These are phyloP conservation scores for Phaenicophaeus curvirostris DNA, from an alignment of 2,797 vertebrate species.

Conservation along the genomic window DNA sequence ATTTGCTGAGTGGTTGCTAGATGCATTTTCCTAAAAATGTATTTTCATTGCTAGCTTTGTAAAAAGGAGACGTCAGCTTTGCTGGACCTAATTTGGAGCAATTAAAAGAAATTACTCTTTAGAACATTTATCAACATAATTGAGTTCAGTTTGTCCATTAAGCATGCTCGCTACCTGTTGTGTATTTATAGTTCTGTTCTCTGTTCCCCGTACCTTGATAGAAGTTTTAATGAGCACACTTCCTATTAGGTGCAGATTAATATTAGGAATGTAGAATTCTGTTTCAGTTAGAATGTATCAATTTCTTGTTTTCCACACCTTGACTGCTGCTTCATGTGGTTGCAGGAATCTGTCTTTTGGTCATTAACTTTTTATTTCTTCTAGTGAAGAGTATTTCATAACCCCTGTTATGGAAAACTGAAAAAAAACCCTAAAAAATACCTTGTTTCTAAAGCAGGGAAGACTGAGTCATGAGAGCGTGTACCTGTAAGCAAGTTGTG, in stretches of 20 bases:
- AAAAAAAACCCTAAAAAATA: background rate
- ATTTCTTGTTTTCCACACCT: background rate
- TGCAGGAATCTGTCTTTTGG: background rate
- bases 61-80: background rate
- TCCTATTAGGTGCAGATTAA: background rate
- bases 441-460: background rate
- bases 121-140: background rate
- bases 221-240: background rate
- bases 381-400: background rate
- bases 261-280: background rate
- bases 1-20: background rate
- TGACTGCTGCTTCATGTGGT: background rate
- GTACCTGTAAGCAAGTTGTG: background rate
- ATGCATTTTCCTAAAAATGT: background rate
- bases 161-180: background rate
- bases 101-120: slow-evolving; percentile 2
- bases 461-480: background rate
- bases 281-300: background rate
- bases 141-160: background rate
- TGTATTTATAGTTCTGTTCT: slow-evolving; percentile 1
- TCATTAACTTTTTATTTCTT: background rate
- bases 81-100: background rate
- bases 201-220: background rate
- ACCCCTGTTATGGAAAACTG: background rate
- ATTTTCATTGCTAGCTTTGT: background rate